A percentile compares a stretch with the other conserved stretches of the same genome.
phyloP scores from a whole-genome alignment of 2,888 invertebrate genomes.

The Lycia hirtaria region DNA sequence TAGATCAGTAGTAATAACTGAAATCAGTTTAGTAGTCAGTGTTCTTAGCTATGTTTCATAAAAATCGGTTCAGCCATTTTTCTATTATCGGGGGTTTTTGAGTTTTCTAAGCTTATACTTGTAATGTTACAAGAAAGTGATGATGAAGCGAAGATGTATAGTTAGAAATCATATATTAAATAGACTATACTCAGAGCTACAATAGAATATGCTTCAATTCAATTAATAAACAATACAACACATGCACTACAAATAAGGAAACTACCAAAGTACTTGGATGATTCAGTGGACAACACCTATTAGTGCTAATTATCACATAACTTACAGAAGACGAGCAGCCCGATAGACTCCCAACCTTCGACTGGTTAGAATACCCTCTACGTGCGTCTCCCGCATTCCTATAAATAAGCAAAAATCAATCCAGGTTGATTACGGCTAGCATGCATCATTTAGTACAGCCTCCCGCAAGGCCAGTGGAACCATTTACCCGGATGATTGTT shows the following conservation, averaged over 20 bases:
- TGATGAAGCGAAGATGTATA: too few species aligned
- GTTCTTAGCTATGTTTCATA: too few species aligned
- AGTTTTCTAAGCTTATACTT: too few species aligned
- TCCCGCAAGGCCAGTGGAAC: constrained; percentile 59
- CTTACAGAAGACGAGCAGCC: constrained; percentile 90
- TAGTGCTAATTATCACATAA: constrained; percentile 43
- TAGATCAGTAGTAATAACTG: too few species aligned
- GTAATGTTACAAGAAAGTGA: too few species aligned
- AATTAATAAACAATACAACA: constrained; percentile 46
- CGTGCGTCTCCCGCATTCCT: constrained; percentile 83
- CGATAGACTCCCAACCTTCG: constrained; percentile 88
- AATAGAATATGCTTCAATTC: neutral
- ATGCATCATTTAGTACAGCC: constrained; percentile 73
- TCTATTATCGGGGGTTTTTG: too few species aligned
- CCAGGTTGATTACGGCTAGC: constrained; percentile 62
- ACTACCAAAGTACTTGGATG: constrained; percentile 34
- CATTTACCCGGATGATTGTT: constrained; percentile 83
- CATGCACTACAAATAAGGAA: constrained; percentile 46
- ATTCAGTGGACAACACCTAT: constrained; percentile 40
- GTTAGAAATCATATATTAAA: too few species aligned
- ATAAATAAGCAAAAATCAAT: constrained; percentile 84
- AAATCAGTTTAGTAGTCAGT: too few species aligned
- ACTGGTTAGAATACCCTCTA: constrained; percentile 82
- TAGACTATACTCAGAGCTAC: neutral
- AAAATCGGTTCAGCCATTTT: too few species aligned